Conservation (phyloP, 2,888 invertebrate species). For the Pocota personata region DNA sequence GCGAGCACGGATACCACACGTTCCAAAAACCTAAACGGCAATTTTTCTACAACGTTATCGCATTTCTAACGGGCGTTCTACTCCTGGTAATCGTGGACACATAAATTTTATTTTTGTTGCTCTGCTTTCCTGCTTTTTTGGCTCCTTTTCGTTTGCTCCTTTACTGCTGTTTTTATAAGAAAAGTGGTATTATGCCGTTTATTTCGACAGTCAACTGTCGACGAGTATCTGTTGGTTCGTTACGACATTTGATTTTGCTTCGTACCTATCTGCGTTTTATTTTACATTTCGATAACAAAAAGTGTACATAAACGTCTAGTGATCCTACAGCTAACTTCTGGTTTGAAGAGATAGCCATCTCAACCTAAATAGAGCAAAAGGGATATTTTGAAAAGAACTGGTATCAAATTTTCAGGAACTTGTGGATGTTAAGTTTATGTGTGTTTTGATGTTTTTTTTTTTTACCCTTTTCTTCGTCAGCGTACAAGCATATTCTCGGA, state of each 20-base stretch:
- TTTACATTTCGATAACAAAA: conserved; percentile 21
- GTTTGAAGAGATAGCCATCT: conserved; percentile 18
- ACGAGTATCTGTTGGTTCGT: conserved; percentile 8
- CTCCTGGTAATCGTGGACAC: conserved; percentile 8
- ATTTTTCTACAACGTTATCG: conserved; percentile 35
- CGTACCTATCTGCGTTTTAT: conserved; percentile 25
- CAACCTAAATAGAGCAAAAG: neutral
- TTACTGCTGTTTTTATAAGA: conserved; percentile 10
- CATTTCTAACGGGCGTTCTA: conserved; percentile 22
- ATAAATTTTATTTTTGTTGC: conserved; percentile 36
- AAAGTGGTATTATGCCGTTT: conserved; percentile 8
- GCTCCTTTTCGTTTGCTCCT: neutral
- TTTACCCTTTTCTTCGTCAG: neutral
- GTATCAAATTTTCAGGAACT: neutral
- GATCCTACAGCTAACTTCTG: conserved; percentile 2
- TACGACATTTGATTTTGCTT: conserved; percentile 29
- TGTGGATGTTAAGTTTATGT: neutral
- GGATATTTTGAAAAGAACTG: neutral
- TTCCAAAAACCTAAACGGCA: neutral
- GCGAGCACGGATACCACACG: neutral
- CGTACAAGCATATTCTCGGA: neutral
- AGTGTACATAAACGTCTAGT: neutral
- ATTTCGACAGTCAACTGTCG: conserved; percentile 7
- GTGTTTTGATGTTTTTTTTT: conserved; percentile 8
- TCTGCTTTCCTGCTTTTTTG: neutral